These are phyloP conservation scores for Gallinago solitaria DNA, from an alignment of 2,797 vertebrate species.

Conservation along the genomic window DNA sequence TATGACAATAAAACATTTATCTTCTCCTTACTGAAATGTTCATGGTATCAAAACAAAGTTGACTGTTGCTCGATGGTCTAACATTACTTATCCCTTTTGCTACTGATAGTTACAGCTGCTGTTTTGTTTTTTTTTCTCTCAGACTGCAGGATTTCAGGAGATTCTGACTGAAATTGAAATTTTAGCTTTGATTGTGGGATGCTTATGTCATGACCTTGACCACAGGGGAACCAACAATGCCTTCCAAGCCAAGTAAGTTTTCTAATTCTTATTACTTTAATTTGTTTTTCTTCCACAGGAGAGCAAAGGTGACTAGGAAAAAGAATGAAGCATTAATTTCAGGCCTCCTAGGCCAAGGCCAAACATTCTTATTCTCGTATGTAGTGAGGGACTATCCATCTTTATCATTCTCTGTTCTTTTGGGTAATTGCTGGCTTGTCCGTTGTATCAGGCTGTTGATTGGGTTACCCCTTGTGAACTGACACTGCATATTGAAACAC, in stretches of 20 bases:
- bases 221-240: slow-evolving; percentile 99
- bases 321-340: slow-evolving; percentile 78
- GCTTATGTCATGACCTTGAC: slow-evolving; percentile 98
- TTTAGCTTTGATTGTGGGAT: slow-evolving; percentile 96
- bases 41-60: slow-evolving; percentile 63
- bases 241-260: slow-evolving; percentile 97
- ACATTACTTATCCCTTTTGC: slow-evolving; percentile 47
- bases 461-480: slow-evolving; percentile 60
- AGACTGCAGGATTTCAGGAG: slow-evolving; percentile 98
- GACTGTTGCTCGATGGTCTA: slow-evolving; percentile 37
- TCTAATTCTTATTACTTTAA: slow-evolving; percentile 77
- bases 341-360: slow-evolving; percentile 69
- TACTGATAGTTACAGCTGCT: slow-evolving; percentile 62
- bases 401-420: slow-evolving; percentile 77
- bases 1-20: slow-evolving; percentile 74
- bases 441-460: slow-evolving; percentile 71
- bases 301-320: slow-evolving; percentile 75
- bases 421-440: slow-evolving; percentile 75
- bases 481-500: slow-evolving; percentile 5
- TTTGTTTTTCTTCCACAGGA: slow-evolving; percentile 69
- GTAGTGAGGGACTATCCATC: slow-evolving; percentile 70
- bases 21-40: slow-evolving; percentile 62
- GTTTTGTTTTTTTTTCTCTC: slow-evolving; percentile 65
- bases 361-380: slow-evolving; percentile 40
- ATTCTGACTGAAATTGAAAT: slow-evolving; percentile 95